Conservation (phyloP, 2,888 invertebrate species). For the Ypsolopha scabrella region DNA sequence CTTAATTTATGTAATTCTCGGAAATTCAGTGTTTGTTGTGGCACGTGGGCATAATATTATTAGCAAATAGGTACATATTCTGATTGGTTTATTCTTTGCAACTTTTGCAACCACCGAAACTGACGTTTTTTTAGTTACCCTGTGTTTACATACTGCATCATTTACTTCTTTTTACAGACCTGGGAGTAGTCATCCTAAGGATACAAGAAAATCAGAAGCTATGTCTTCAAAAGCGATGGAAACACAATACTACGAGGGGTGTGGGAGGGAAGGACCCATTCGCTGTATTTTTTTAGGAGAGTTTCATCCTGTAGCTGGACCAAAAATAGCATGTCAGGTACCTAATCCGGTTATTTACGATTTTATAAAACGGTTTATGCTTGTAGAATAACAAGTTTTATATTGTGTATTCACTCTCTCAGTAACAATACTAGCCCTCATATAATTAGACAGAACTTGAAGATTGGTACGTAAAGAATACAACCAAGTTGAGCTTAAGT, state of each 20-base stretch:
- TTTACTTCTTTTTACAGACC: no score
- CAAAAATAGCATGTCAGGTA: constrained; percentile 90
- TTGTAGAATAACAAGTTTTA: background rate
- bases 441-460: background rate
- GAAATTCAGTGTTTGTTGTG: no score
- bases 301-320: constrained; percentile 83
- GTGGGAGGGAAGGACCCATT: constrained; percentile 80
- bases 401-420: background rate
- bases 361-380: background rate
- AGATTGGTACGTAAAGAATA: background rate
- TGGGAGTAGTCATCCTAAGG: background rate
- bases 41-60: no score
- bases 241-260: constrained; percentile 70
- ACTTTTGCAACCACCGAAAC: no score
- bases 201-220: background rate
- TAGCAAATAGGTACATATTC: no score
- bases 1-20: no score
- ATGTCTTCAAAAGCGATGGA: constrained; percentile 49
- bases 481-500: background rate
- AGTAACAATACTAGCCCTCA: background rate
- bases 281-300: constrained; percentile 86
- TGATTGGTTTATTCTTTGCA: no score
- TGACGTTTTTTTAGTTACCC: no score
- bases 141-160: no score
- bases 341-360: constrained; percentile 15